These are phyloP conservation scores for Mastomys natalensis DNA, from an alignment of 2,113 vertebrate species.

Conservation along the genomic window DNA sequence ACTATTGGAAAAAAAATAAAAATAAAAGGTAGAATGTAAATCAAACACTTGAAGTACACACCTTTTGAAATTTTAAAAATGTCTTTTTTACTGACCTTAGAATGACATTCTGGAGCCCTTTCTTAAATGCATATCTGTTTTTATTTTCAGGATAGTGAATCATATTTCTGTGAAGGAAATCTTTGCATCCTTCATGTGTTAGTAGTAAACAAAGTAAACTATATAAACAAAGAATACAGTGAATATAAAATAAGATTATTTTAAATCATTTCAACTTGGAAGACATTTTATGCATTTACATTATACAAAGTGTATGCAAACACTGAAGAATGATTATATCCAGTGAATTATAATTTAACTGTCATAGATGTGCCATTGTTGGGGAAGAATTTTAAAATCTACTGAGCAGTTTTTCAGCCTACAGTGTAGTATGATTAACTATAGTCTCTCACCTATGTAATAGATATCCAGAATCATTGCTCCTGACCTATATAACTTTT, in stretches of 20 bases:
- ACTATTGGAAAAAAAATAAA: too few species aligned
- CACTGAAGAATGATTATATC: neutral
- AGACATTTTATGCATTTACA: neutral
- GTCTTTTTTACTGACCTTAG: neutral
- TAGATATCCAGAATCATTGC: neutral
- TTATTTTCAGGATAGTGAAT: neutral
- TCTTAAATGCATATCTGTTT: neutral
- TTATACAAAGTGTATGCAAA: neutral
- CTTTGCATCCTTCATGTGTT: neutral
- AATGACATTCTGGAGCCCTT: neutral
- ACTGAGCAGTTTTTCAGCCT: neutral
- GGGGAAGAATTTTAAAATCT: neutral
- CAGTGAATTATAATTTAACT: too few species aligned
- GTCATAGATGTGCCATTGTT: neutral
- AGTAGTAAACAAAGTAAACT: neutral
- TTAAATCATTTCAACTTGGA: neutral
- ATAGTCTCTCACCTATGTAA: too few species aligned
- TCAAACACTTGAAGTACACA: neutral
- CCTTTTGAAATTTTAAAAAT: neutral
- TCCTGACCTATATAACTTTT: neutral
- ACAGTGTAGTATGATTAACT: neutral
- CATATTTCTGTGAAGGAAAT: neutral
- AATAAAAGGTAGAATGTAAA: neutral
- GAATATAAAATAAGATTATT: neutral
- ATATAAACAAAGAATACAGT: neutral